Evolutionary conservation across 2,888 invertebrate genomes (phyloP), one percentile per base, ranked within the genome.

Genomic region (Pseudococcus longispinus): DNA sequence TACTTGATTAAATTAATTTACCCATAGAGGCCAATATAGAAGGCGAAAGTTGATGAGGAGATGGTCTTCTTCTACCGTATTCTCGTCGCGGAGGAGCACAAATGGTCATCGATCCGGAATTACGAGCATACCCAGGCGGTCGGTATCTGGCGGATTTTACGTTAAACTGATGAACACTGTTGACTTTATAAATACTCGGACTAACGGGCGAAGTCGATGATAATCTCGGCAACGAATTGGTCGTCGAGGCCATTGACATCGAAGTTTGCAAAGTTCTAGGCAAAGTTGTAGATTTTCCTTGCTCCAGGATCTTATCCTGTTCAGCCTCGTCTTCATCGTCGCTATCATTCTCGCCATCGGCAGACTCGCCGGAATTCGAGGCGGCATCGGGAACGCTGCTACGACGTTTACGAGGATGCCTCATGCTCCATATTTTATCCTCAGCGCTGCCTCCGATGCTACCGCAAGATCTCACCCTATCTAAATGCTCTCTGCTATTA

Each of bases 141-240:
- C 97, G 92, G 91, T 97, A 97, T 60, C 97, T 92, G 70, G 96
- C 96, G 85, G 96, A 96, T 90, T 96, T 96, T 80, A 96, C 96
- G 88, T 88, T 88, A 89, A 93, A 93, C 89, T 93, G 93, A 88
- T 93, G 92, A 88, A 93, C 93, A 89, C 93, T 93, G 89, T 94
- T 93, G 0, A 94, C 93, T 90, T 94, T 94, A 89, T 93, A 93
- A 91, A 94, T 93, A 60, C 87, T 18, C 32, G 90, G 89, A 60
- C 89, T 88, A 8, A 88, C 89, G 91, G 65, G 89, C 88, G 88
- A 89, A 88, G 2, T 86, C 42, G 92, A 91, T 6, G 96, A 95
- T 82, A 96, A 91, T 18, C 96, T 93, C 0, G 96, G 96, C 60
- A 96, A 91, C 0, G 96, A 96, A 89, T 96, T 96, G 0, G 96